These are phyloP conservation scores for Ostrea denselamellosa DNA, from an alignment of 1,140 invertebrate genomes.

Conservation along the genomic window DNA sequence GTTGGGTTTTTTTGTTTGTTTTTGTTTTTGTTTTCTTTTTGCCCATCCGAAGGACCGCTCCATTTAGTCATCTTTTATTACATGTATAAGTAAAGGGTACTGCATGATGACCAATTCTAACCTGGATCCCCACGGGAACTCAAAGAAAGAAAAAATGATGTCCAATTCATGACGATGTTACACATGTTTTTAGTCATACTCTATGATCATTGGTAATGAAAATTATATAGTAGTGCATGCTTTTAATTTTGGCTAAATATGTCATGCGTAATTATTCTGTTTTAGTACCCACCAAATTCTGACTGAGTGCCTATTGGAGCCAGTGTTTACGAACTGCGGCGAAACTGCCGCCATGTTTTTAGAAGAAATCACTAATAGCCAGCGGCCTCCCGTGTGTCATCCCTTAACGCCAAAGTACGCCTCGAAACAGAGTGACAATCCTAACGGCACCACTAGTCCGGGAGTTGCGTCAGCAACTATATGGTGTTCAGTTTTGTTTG, in stretches of 20 bases:
- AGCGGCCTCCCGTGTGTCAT: slow-evolving; percentile 45
- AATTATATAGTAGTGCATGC: not conserved
- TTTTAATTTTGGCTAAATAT: not conserved
- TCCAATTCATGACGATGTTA: too few species aligned
- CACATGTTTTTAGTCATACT: too few species aligned
- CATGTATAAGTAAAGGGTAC: too few species aligned
- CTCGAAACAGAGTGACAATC: not conserved
- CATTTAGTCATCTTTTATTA: too few species aligned
- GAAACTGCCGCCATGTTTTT: slow-evolving; percentile 47
- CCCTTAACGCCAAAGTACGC: slow-evolving; percentile 27
- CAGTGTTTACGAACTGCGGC: slow-evolving; percentile 44
- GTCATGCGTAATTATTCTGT: not conserved
- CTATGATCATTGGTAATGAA: not conserved
- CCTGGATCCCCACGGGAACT: too few species aligned
- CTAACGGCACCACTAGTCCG: not conserved
- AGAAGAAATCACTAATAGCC: slow-evolving; percentile 42
- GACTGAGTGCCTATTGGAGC: slow-evolving; percentile 46
- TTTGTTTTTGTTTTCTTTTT: too few species aligned
- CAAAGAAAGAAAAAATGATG: too few species aligned
- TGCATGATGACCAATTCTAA: too few species aligned
- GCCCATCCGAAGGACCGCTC: too few species aligned
- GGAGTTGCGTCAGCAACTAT: not conserved
- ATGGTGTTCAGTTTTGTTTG: not conserved
- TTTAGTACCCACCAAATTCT: slow-evolving; percentile 41
- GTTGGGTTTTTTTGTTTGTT: too few species aligned